Base-by-base conservation (phyloP, 2,888 invertebrate genomes). In the Nomada fucata region DNA sequence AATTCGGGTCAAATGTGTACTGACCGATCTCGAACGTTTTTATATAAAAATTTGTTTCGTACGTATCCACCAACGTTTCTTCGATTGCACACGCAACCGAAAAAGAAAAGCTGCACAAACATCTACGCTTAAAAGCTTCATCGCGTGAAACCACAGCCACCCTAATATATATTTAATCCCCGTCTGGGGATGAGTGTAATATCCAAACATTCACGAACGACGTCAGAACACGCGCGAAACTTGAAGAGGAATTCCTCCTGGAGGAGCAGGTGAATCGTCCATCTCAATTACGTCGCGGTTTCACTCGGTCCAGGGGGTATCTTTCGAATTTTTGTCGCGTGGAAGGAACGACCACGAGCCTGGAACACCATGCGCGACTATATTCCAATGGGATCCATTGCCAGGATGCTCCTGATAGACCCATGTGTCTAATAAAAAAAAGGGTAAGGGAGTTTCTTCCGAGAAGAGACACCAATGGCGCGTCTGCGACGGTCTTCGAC, bases 401-500 rank as follows among this genome's bases (percentile, higher is more conserved):
- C 71, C 20, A 23, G 53, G 26, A 26, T 26, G 23, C 52, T 61
- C 29, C 53, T 29, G 69, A 55, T 70, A 47, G 52, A 76, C 63
- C 63, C 79, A 84, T 72, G 69, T 82, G 79, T 67, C 53, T 50
- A 42, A 57, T 63, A 80, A 81, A 76, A 63, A 70, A 71, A 52
- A 64, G 18, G 44, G 47, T 13, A 47, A 11, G 1, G 3, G 3
- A 15, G 20, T 53, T 20, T 15, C 65, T 80, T 72, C 87, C 15
- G 29, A 76, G 76, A 82, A 82, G 50, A 67, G 76, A 84, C 86
- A 80, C 50, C 79, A 69, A 85, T 87, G 86, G 87, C 83, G 83
- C 83, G 85, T 87, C 71, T 72, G 64, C 71, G 60, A 61, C 64
- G 36, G 59, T 82, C 81, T 87, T 87, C 83, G 7, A 36, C 36